Evolutionary conservation across 2,113 vertebrate genomes (phyloP), one percentile per base, ranked within the genome.

Genomic region (Micronycteris hirsuta): DNA sequence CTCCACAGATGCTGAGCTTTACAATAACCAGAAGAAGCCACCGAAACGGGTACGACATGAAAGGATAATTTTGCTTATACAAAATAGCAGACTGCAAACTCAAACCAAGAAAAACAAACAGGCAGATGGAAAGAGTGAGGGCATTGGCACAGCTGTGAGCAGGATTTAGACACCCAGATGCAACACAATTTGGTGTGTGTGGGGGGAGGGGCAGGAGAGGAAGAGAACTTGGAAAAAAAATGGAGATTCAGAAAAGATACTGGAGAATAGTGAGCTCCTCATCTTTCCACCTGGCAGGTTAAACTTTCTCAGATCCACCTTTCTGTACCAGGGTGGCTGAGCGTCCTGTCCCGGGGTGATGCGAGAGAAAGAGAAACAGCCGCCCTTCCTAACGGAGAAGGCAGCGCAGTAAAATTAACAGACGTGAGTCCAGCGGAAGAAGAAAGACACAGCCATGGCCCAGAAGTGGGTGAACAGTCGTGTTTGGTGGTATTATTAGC

Each of bases 51-150:
- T 90, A 97, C 97, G 95, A 97, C 95, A 97, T 96, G 98, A 98
- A 98, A 98, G 96, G 96, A 98, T 98, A 98, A 98, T 98, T 98
- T 98, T 98, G 98, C 98, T 98, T 98, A 98, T 98, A 98, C 97
- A 98, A 98, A 98, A 98, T 97, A 98, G 94, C 98, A 98, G 97
- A 91, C 98, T 98, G 98, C 98, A 98, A 98, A 98, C 97, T 97
- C 96, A 98, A 97, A 97, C 95, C 96, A 97, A 96, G 97, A 98
- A 98, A 98, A 98, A 98, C 98, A 98, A 98, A 98, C 98, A 98
- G 98, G 95, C 98, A 98, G 98, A 98, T 98, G 98, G 98, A 95
- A 96, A 96, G 98, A 97, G 97, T 90, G 0, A 96, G 96, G 98
- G 96, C 78, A 92, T 76, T 63, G 96, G 98, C 97, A 96, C 98